Base-by-base conservation (phyloP, 2,113 vertebrate species). In the Sylvilagus bachmani region DNA sequence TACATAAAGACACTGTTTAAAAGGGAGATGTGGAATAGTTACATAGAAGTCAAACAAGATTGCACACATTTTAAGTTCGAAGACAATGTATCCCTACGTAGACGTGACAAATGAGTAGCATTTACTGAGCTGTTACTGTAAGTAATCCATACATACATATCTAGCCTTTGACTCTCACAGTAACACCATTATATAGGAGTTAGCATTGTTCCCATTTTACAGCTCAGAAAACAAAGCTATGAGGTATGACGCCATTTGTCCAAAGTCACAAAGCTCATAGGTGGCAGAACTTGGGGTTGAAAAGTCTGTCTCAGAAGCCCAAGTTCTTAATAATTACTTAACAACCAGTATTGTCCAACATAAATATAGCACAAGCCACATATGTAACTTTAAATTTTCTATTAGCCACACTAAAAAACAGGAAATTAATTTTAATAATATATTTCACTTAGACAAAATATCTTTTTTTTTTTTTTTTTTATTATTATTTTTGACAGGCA, bases 341-440 rank as follows among this genome's bases (percentile, higher is more conserved):
- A 61, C 1, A 79, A 61, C 1, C 31, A 55, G n/a, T 74, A 2
- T 2, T 71, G 2, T 33, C 31, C 31, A 92, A 53, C 1, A 86
- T 31, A 86, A 90, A 53, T 25, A 78, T 1, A 82, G 78, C 33
- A 25, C 10, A 90, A 79, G 36, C 7, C 7, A 75, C 1, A 38
- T 19, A 51, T 7, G 13, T 51, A 71, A 95, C 29, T 77, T 62
- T 0, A 93, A 77, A 22, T 19, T 81, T 92, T 71, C 31, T 61
- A 80, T 31, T 27, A 49, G 22, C 25, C 44, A 55, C 53, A 58
- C 21, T 80, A n/a, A 79, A 95, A 95, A 78, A 89, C 62, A 51
- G 8, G 25, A 92, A 55, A 58, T 73, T 58, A 61, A 58, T 38
- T 67, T 83, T 33, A 38, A 71, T 62, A 70, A 66, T 27, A 71